These are phyloP conservation scores for Micoletzkya japonica DNA, from an alignment of 2,888 invertebrate genomes.

Conservation along the genomic window DNA sequence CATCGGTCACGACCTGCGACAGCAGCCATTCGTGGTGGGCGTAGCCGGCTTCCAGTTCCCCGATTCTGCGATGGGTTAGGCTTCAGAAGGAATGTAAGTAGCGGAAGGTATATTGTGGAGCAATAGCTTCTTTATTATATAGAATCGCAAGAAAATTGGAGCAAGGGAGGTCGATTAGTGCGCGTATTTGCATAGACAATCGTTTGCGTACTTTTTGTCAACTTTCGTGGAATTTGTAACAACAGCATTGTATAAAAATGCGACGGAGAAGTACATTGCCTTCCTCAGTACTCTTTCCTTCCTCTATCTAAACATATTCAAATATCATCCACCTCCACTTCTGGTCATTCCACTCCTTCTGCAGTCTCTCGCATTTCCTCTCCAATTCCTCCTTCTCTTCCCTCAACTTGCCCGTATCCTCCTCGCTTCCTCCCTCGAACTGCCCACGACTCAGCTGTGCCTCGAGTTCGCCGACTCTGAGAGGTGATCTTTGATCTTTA, in stretches of 20 bases:
- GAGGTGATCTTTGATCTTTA: neutral
- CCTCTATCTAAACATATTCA: neutral
- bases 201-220: too few species aligned
- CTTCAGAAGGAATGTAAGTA: too few species aligned
- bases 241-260: too few species aligned
- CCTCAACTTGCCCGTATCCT: neutral
- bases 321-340: neutral
- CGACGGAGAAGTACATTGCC: too few species aligned
- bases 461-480: neutral
- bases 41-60: constrained; percentile 27
- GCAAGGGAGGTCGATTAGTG: too few species aligned
- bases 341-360: neutral
- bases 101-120: too few species aligned
- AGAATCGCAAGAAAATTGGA: too few species aligned
- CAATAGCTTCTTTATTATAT: too few species aligned
- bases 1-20: neutral
- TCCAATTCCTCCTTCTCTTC: neutral
- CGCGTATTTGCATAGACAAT: too few species aligned
- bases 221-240: too few species aligned
- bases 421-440: neutral
- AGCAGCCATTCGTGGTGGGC: constrained; percentile 29
- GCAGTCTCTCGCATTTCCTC: neutral
- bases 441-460: neutral
- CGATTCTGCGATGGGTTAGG: too few species aligned
- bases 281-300: neutral